Evolutionary conservation across 2,888 invertebrate genomes (phyloP), one percentile per base, ranked within the genome.

Genomic region (Sinelater perroti): DNA sequence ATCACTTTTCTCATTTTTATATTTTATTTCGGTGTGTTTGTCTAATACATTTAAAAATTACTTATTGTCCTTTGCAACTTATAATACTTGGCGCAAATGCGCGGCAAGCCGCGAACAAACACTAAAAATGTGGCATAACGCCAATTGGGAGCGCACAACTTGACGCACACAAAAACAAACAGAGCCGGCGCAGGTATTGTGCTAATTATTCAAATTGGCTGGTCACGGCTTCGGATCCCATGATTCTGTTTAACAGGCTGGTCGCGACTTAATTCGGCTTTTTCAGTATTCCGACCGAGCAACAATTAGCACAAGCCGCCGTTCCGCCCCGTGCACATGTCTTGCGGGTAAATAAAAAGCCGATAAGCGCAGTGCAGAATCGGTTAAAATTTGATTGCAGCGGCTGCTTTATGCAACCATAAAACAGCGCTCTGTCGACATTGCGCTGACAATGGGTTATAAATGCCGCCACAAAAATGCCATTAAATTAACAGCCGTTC

Each of bases 201-300:
- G 58, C 36, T 58, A 58, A 58, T 58, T 58, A 50, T 30, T 54
- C 42, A 49, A 58, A 58, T 58, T 54, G 45, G 10, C 11, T 17
- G 11, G 58, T 53, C 58, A 58, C 44, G 58, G 14, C 18, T 58
- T 42, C 10, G 18, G 30, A 26, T 49, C 53, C 46, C 58, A 45
- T 58, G 58, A 58, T 45, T 42, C 2, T 47, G 54, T 31, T 54
- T 54, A 54, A 26, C 53, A 53, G n/a, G n/a, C 51, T 14, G 31
- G 4, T 14, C 30, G 11, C 51, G 14, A 30, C 11, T 17, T 45
- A 24, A 45, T 53, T 44, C 30, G 21, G 31, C 35, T 44, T 42
- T 42, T n/a, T n/a, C n/a, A n/a, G n/a, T n/a, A n/a, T n/a, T n/a
- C n/a, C n/a, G n/a, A n/a, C n/a, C n/a, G n/a, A n/a, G n/a, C n/a